phyloP scores from a whole-genome alignment of 2,797 vertebrate species.

The Erithacus rubecula region DNA sequence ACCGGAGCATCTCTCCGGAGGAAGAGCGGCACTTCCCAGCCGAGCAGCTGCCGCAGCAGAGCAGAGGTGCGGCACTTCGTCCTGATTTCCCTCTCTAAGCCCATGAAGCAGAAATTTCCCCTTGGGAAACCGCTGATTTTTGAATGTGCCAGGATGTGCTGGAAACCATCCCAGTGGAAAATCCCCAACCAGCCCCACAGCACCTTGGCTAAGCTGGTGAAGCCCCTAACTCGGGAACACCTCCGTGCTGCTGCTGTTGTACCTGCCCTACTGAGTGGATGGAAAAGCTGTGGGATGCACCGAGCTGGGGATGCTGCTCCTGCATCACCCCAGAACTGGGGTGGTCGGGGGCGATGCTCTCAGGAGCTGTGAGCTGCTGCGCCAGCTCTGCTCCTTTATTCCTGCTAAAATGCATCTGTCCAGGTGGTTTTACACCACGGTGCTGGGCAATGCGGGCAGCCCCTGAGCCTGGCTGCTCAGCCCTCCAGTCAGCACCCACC shows the following conservation, averaged over 20 bases:
- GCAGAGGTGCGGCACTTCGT: not conserved
- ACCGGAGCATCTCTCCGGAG: not conserved
- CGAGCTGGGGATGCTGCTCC: not conserved
- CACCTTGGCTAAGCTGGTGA: not conserved
- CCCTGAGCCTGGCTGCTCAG: not conserved
- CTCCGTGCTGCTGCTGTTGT: not conserved
- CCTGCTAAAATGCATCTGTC: not conserved
- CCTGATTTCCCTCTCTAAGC: constrained; percentile 37
- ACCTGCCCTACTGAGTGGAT: rapidly evolving
- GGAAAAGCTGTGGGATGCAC: not conserved
- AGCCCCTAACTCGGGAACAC: not conserved
- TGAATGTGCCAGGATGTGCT: constrained; percentile 6
- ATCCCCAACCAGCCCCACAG: not conserved
- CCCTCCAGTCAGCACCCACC: rapidly evolving
- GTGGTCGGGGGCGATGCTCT: rapidly evolving
- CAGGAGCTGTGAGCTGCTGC: not conserved
- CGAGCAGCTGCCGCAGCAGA: not conserved
- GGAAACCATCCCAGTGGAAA: constrained; percentile 48
- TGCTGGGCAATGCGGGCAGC: not conserved
- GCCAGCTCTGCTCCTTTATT: not conserved
- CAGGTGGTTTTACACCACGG: not conserved
- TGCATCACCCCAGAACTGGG: not conserved
- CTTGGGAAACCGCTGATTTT: constrained; percentile 11
- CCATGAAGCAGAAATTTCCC: constrained; percentile 11
- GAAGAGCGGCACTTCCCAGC: not conserved